Conservation (phyloP, 1,140 invertebrate species). For the Cherax destructor region DNA sequence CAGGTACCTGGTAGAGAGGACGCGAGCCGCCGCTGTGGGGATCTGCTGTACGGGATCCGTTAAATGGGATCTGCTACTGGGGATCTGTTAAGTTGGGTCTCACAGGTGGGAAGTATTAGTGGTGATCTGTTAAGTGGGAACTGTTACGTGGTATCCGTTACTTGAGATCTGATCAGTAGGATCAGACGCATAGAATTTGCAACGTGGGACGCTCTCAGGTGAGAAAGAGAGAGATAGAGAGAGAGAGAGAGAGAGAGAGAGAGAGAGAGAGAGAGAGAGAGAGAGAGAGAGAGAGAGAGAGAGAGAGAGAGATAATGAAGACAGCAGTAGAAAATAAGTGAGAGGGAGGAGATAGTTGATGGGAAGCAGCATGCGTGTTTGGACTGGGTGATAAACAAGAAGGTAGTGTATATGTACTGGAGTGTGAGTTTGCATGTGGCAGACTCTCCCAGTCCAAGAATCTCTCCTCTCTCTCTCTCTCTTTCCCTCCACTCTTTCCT, state of each 20-base stretch:
- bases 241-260: neutral
- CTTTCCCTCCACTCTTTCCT: neutral
- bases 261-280: conserved; percentile 4
- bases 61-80: too few relatives aligned
- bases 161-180: too few relatives aligned
- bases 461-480: neutral
- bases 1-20: too few relatives aligned
- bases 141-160: too few relatives aligned
- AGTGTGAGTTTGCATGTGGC: neutral
- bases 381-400: neutral
- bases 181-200: too few relatives aligned
- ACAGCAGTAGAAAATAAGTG: neutral
- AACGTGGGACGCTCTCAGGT: too few relatives aligned
- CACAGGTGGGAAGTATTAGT: too few relatives aligned
- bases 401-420: neutral
- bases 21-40: too few relatives aligned
- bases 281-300: neutral
- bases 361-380: neutral
- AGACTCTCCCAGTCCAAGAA: neutral
- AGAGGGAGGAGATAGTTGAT: neutral
- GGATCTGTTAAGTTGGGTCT: too few relatives aligned
- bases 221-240: neutral
- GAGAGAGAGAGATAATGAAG: neutral
- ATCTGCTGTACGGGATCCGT: too few relatives aligned
- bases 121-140: too few relatives aligned